A percentile compares a stretch with the other conserved stretches of the same genome.
Conservation (phyloP, 2,888 invertebrate species). For the Bursaphelenchus okinawaensis region DNA sequence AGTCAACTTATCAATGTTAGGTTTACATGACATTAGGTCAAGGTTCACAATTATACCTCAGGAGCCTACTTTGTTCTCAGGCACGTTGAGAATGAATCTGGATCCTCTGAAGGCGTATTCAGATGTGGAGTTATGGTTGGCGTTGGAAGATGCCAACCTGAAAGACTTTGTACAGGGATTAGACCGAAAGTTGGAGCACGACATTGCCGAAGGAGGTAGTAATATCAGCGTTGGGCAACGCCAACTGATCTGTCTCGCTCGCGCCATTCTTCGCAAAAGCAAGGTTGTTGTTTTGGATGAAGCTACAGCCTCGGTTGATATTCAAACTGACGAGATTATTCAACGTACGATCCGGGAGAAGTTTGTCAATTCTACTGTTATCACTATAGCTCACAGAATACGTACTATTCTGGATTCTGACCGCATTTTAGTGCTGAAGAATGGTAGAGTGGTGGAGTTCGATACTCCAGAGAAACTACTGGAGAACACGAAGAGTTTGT, state of each 20-base stretch:
- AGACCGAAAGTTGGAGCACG: conserved; percentile 72
- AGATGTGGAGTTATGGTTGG: conserved; percentile 80
- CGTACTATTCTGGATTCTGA: conserved; percentile 87
- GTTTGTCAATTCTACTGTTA: conserved; percentile 68
- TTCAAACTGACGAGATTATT: conserved; percentile 46
- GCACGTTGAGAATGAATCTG: conserved; percentile 80
- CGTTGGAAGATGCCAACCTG: conserved; percentile 81
- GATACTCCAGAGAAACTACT: conserved; percentile 58
- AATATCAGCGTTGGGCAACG: conserved; percentile 66
- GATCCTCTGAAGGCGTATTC: conserved; percentile 76
- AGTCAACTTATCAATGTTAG: conserved; percentile 67
- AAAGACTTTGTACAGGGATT: conserved; percentile 73
- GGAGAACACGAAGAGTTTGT: conserved; percentile 55
- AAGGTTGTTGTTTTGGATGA: conserved; percentile 64
- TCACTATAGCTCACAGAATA: conserved; percentile 73
- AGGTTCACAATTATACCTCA: conserved; percentile 76
- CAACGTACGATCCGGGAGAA: conserved; percentile 70
- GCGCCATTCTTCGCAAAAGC: conserved; percentile 60
- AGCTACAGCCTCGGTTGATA: conserved; percentile 61
- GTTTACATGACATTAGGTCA: conserved; percentile 77
- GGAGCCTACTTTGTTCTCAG: conserved; percentile 62
- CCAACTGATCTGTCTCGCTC: conserved; percentile 61
- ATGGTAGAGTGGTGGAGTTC: conserved; percentile 59
- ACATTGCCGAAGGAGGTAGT: conserved; percentile 82
- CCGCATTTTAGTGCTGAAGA: conserved; percentile 60